Evolutionary conservation across 2,113 vertebrate species (phyloP).

Genomic region (Gallinago media): DNA sequence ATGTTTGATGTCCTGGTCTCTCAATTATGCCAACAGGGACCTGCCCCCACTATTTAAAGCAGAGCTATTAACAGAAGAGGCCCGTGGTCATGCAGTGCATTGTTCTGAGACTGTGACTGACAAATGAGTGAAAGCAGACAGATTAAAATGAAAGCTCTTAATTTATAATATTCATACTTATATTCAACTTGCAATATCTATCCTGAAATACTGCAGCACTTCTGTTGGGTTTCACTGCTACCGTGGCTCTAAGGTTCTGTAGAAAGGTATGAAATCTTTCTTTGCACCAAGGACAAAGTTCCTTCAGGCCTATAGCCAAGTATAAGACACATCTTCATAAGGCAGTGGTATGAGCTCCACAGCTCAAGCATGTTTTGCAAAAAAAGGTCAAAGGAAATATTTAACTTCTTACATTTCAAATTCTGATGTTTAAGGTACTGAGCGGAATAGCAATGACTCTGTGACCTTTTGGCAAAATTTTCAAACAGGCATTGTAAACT

Average conservation of each 20-base stretch:
- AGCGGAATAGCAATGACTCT: not conserved
- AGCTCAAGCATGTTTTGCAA: not conserved
- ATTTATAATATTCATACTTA: not conserved
- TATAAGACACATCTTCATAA: not conserved
- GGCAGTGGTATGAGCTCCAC: not conserved
- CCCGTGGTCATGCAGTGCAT: not conserved
- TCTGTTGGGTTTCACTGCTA: not conserved
- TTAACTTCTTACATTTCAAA: not conserved
- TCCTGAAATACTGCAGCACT: not conserved
- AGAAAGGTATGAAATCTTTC: not conserved
- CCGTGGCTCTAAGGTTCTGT: not conserved
- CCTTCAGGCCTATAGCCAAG: not conserved
- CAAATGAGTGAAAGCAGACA: not conserved
- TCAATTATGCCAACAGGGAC: not conserved
- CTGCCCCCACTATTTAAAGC: not conserved
- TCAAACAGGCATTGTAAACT: not conserved
- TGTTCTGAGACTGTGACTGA: not conserved
- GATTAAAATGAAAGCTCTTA: not conserved
- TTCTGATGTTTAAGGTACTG: not conserved
- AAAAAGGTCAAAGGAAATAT: not conserved
- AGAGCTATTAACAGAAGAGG: not conserved
- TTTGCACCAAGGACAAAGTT: not conserved
- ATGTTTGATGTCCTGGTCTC: not conserved
- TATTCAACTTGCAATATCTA: not conserved
- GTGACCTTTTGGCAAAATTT: slow-evolving; percentile 20